A percentile compares a stretch with the other conserved stretches of the same genome.
Evolutionary conservation across 1,140 invertebrate species (phyloP).

Genomic region (Papilio helenus): DNA sequence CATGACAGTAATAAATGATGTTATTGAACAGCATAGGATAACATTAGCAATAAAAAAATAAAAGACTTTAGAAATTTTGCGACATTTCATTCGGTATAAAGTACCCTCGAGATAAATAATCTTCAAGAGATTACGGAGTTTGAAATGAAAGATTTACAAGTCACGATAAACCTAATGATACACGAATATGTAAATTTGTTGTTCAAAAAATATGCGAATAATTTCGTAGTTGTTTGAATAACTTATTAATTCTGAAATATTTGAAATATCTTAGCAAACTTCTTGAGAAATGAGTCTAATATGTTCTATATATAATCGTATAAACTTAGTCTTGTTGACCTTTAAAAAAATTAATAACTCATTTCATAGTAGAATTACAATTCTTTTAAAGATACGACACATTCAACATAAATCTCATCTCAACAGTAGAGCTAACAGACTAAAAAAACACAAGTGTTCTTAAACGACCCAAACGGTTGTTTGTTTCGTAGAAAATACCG

Average conservation of each 20-base stretch:
- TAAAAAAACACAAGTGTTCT: slow-evolving; percentile 10
- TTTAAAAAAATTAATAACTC: not conserved
- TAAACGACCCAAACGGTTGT: not conserved
- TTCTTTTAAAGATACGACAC: not conserved
- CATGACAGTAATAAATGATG: slow-evolving; percentile 32
- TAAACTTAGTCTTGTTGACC: not conserved
- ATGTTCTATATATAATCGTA: not conserved
- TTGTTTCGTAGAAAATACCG: not conserved
- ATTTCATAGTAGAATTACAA: not conserved
- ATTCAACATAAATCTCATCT: not conserved
- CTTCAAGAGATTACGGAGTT: slow-evolving; percentile 31
- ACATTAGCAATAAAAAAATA: slow-evolving; percentile 32
- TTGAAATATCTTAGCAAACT: not conserved
- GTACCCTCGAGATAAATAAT: slow-evolving; percentile 29
- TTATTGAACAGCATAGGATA: slow-evolving; percentile 28
- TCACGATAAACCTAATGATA: slow-evolving; percentile 23
- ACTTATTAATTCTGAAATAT: not conserved
- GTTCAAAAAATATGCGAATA: not conserved
- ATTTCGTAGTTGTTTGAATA: not conserved
- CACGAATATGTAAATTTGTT: not conserved
- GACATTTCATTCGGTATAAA: slow-evolving; percentile 33
- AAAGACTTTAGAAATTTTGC: slow-evolving; percentile 26
- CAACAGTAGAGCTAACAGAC: not conserved
- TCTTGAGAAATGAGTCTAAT: not conserved
- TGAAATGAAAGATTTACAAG: slow-evolving; percentile 34